phyloP scores from a whole-genome alignment of 2,113 vertebrate species.

The Macrotis lagotis region DNA sequence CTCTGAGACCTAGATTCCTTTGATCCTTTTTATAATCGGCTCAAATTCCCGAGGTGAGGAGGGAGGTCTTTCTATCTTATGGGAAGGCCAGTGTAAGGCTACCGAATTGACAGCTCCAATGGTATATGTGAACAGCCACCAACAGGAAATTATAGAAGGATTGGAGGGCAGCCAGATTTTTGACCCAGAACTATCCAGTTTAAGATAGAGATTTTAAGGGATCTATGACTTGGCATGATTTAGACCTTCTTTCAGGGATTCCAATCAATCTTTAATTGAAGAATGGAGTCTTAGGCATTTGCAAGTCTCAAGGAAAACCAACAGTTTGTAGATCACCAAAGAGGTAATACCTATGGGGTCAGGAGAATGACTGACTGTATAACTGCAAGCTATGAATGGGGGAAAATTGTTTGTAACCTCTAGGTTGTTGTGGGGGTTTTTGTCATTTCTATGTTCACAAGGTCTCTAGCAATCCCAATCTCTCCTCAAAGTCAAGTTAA shows the following conservation, averaged over 20 bases:
- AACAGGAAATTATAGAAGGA: not conserved
- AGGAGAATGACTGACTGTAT: not conserved
- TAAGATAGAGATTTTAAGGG: not conserved
- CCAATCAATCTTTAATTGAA: not conserved
- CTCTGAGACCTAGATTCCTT: not conserved
- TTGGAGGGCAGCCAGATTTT: not conserved
- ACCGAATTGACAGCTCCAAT: not conserved
- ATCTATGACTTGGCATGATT: not conserved
- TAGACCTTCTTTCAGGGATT: not conserved
- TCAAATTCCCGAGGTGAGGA: not conserved
- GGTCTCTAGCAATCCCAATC: not conserved
- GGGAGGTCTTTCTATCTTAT: not conserved
- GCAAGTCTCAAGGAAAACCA: not conserved
- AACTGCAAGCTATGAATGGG: not conserved
- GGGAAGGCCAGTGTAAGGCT: not conserved
- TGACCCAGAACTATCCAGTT: not conserved
- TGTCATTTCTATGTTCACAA: not conserved
- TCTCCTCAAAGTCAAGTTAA: not conserved
- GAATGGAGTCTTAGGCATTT: not conserved
- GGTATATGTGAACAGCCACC: not conserved
- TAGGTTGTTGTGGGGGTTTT: not conserved
- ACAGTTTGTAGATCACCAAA: not conserved
- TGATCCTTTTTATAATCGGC: not conserved
- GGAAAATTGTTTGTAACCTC: not conserved
- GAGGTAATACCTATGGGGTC: not conserved